A percentile compares a stretch with the other conserved stretches of the same genome.
phyloP scores from a whole-genome alignment of 2,797 vertebrate species.

The Sebastes diaconus region DNA sequence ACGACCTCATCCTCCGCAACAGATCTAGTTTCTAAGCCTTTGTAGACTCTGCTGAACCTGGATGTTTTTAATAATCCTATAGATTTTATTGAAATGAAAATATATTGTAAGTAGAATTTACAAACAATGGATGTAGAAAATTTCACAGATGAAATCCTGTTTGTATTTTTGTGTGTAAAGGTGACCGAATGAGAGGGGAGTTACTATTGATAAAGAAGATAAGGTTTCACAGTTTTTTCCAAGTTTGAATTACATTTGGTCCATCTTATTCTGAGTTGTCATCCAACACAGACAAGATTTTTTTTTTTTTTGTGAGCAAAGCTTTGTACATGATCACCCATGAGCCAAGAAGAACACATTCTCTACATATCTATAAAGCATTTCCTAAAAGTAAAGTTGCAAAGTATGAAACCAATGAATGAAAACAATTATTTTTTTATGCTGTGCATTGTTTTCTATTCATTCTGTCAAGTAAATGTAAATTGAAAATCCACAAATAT shows the following conservation, averaged over 20 bases:
- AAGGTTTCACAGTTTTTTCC: conserved; percentile 3
- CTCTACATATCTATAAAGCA: conserved; percentile 38
- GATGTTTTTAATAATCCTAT: conserved; percentile 54
- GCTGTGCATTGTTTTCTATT: conserved; percentile 48
- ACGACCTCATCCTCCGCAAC: conserved; percentile 35
- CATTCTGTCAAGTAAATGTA: conserved; percentile 14
- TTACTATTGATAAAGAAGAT: neutral
- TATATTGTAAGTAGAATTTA: conserved; percentile 45
- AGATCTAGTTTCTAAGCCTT: conserved; percentile 48
- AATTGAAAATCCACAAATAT: conserved; percentile 6
- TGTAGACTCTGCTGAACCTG: conserved; percentile 54
- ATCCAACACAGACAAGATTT: conserved; percentile 6
- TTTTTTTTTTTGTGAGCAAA: conserved; percentile 32
- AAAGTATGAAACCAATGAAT: conserved; percentile 12
- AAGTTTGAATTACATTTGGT: neutral
- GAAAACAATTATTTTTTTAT: conserved; percentile 27
- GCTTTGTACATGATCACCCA: conserved; percentile 42
- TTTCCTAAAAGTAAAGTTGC: conserved; percentile 23
- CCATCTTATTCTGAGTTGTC: conserved; percentile 20
- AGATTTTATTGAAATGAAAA: conserved; percentile 63
- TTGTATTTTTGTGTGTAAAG: conserved; percentile 23
- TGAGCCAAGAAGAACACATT: conserved; percentile 71
- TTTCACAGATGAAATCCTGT: conserved; percentile 6
- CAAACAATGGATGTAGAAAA: conserved; percentile 19
- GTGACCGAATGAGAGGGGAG: neutral